Base-by-base conservation (phyloP, 2,797 vertebrate genomes). In the Spea hammondii region DNA sequence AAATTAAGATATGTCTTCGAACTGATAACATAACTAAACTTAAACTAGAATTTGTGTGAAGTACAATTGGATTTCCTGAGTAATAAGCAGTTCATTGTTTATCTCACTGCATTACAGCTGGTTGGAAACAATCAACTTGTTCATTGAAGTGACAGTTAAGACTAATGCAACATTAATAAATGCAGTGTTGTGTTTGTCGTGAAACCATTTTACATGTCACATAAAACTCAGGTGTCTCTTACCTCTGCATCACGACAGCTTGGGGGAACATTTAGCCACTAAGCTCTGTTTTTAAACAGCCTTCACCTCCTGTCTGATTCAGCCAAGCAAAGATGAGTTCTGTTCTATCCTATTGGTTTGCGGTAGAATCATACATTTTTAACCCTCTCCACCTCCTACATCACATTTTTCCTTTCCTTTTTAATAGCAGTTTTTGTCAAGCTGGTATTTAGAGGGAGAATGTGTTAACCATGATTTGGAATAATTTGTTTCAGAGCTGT, bases 261-360 rank as follows among this genome's bases (percentile, higher is more conserved):
- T 8, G 12, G 32, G 10, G 11, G 67, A 69, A 69, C 67, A 65
- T 65, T 13, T 46, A n/a, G 14, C 55, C 46, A 49, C 67, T 71
- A 54, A 46, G 57, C 47, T 53, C 45, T 45, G 49, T 65, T 13
- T 46, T n/a, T 9, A 60, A 11, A 9, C 44, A 78, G 57, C 57
- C 67, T 78, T 78, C 50, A 55, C 44, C 60, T 55, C 50, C 49
- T 11, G n/a, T 71, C 60, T 78, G 6, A 55, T 48, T 72, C 60
- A 65, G 0, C 50, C 48, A 57, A 50, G n/a, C 49, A 50, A 72
- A 48, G 57, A 72, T 62, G 55, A 55, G 14, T 32, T 32, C 32
- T 32, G 50, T 8, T 17, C 51, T 72, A 51, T 57, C 44, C 51
- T 57, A 78, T 70, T 65, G 50, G 65, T 32, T 65, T 55, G 7